Conservation (phyloP, 2,888 invertebrate genomes). For the Myopa tessellatipennis region DNA sequence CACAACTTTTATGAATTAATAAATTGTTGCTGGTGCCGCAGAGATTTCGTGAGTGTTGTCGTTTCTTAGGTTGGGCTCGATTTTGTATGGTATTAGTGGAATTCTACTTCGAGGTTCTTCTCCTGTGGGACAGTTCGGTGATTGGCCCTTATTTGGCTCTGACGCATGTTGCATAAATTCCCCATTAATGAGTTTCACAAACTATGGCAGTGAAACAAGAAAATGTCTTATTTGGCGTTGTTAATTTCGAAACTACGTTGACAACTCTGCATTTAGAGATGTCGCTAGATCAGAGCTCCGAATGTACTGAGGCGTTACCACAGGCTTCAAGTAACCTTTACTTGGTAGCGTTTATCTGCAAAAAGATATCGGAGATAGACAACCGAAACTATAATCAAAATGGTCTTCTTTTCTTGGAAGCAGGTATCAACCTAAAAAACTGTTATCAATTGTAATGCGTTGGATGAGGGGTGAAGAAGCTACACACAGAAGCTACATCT, state of each 20-base stretch:
- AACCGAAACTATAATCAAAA: conserved; percentile 9
- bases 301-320: conserved; percentile 8
- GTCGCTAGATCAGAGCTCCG: conserved; percentile 21
- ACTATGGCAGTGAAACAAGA: background rate
- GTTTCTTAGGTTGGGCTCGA: conserved; percentile 35
- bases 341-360: background rate
- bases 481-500: conserved; percentile 1
- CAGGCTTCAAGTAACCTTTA: conserved; percentile 16
- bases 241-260: background rate
- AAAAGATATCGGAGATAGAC: background rate
- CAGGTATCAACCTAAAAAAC: background rate
- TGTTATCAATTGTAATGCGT: conserved; percentile 2
- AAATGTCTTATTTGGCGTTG: conserved; percentile 22
- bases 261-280: conserved; percentile 2
- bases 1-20: conserved; percentile 42
- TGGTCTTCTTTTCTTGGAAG: conserved; percentile 9
- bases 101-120: conserved; percentile 1
- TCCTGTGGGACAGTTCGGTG: background rate
- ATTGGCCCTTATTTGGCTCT: conserved; percentile 31
- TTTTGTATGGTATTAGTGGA: conserved; percentile 32
- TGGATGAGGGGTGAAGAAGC: conserved; percentile 20
- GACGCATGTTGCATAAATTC: conserved; percentile 42
- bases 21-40: conserved; percentile 24
- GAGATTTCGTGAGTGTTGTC: conserved; percentile 16
- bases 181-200: conserved; percentile 10